A percentile compares a stretch with the other conserved stretches of the same genome.
phyloP scores from a whole-genome alignment of 2,797 vertebrate genomes.

The Cossypha polioptera region DNA sequence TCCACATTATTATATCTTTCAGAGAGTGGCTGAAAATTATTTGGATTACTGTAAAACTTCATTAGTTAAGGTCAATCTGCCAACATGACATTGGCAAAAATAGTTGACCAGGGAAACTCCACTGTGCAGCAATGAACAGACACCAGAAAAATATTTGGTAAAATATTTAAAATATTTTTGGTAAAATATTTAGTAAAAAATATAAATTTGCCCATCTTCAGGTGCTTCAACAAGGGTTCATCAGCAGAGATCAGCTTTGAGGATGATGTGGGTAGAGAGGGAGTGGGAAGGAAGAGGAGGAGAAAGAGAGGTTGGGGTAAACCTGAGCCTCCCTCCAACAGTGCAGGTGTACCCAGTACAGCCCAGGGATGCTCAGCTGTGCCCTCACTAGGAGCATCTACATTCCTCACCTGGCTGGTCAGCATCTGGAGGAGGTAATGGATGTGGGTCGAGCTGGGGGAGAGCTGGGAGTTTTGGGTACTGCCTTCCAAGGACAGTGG shows the following conservation, averaged over 20 bases:
- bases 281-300: background rate
- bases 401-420: background rate
- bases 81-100: background rate
- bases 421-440: background rate
- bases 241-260: accelerated
- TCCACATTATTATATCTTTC: background rate
- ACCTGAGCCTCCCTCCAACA: no score
- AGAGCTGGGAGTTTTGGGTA: background rate
- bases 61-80: background rate
- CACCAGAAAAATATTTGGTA: background rate
- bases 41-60: background rate
- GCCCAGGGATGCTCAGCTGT: background rate
- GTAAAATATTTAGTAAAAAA: no score
- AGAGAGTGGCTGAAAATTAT: background rate
- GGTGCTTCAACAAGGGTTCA: background rate
- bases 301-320: background rate
- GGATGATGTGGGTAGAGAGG: background rate
- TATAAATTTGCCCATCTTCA: accelerated
- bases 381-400: background rate
- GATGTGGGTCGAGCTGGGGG: accelerated
- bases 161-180: no score
- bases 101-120: background rate
- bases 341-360: background rate
- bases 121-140: background rate
- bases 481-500: no score